Evolutionary conservation across 2,888 invertebrate species (phyloP).

Genomic region (Taphrorychus bicolor): DNA sequence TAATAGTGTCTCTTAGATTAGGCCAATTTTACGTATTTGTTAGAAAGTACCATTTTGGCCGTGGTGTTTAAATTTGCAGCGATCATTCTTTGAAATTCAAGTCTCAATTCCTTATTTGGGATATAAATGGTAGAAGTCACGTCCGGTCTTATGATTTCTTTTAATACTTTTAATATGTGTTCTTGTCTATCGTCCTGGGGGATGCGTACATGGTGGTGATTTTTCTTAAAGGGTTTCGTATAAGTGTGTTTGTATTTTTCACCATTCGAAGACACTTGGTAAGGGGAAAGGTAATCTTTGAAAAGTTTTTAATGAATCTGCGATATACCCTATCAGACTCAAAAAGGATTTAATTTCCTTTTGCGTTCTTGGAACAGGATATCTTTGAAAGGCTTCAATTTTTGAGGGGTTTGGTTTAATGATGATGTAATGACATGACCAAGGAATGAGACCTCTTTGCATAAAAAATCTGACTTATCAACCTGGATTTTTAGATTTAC

Average conservation of each 20-base stretch:
- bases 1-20: constrained; percentile 6
- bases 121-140: constrained; percentile 1
- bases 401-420: constrained; percentile 25
- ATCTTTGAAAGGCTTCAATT: constrained; percentile 18
- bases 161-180: constrained; percentile 22
- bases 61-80: background rate
- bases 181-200: constrained; percentile 20
- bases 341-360: constrained; percentile 25
- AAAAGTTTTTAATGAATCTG: constrained; percentile 17
- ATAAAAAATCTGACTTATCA: constrained; percentile 21
- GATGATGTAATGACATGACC: constrained; percentile 7
- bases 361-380: constrained; percentile 19
- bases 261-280: constrained; percentile 24
- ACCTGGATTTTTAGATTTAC: constrained; percentile 21
- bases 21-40: constrained; percentile 6
- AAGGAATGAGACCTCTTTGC: constrained; percentile 19
- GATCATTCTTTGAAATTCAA: constrained; percentile 14
- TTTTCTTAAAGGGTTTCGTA: constrained; percentile 36
- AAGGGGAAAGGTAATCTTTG: constrained; percentile 9
- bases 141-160: constrained; percentile 23
- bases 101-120: background rate
- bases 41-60: constrained; percentile 8
- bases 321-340: constrained; percentile 19
- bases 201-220: constrained; percentile 29
- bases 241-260: constrained; percentile 19